Conservation (phyloP, 2,113 vertebrate species). For the Epinephelus fuscoguttatus region DNA sequence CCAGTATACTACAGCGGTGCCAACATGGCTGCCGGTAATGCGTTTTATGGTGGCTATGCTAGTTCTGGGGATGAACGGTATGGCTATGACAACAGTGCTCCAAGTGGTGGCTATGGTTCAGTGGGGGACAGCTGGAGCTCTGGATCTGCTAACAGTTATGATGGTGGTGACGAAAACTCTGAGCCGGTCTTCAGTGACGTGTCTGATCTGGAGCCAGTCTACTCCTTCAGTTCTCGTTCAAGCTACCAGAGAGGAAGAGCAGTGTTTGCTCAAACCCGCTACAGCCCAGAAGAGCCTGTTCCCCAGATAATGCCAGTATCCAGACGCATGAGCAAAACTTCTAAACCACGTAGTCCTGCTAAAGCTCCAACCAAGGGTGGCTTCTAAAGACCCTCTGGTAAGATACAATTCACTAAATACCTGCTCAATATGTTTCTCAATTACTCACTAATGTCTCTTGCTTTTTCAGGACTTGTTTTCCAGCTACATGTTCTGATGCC, state of each 20-base stretch:
- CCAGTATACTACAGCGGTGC: too few relatives aligned
- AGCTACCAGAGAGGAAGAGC: not conserved
- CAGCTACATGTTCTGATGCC: too few relatives aligned
- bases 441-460: not conserved
- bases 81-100: not conserved
- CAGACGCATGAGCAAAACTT: too few relatives aligned
- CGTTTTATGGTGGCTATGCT: not conserved
- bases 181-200: not conserved
- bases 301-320: not conserved
- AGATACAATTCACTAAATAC: not conserved
- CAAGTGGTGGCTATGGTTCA: not conserved
- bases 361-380: not conserved
- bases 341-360: not conserved
- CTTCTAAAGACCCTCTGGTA: constrained; percentile 1
- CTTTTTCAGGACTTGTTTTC: not conserved
- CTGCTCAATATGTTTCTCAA: not conserved
- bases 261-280: not conserved
- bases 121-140: not conserved
- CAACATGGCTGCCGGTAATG: not conserved
- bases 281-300: not conserved
- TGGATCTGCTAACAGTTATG: not conserved
- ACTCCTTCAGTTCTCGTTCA: not conserved
- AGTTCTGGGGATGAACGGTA: not conserved
- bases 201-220: constrained; percentile 5
- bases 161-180: not conserved